Conservation (phyloP, 2,797 vertebrate genomes). For the Hoplostethus atlanticus region DNA sequence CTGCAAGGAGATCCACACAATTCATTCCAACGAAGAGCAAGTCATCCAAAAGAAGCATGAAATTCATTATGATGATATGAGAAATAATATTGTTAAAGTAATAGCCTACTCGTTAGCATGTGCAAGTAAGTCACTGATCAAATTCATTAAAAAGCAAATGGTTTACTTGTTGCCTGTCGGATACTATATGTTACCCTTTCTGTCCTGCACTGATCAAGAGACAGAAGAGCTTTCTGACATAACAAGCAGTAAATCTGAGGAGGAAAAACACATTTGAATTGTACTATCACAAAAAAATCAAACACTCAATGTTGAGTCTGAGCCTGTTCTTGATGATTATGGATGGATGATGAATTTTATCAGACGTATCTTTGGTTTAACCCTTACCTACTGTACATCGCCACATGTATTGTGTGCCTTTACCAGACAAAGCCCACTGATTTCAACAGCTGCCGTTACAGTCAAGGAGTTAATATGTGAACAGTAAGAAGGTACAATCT, state of each 20-base stretch:
- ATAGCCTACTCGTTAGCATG: no score
- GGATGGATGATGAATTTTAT: no score
- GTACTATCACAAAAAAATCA: not conserved
- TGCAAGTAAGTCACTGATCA: no score
- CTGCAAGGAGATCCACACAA: not conserved
- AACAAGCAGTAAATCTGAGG: not conserved
- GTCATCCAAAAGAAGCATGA: constrained; percentile 27
- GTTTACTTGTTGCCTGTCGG: no score
- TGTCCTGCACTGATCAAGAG: no score
- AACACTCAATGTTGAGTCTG: not conserved
- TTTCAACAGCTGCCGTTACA: constrained; percentile 1
- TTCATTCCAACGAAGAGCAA: constrained; percentile 2
- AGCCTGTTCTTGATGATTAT: no score
- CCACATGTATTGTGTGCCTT: not conserved
- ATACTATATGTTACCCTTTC: no score
- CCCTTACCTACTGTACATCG: not conserved
- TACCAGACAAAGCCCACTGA: not conserved
- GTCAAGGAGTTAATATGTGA: not conserved
- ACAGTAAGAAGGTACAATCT: not conserved
- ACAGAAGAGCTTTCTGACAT: no score
- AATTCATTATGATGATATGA: not conserved
- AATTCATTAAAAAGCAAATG: no score
- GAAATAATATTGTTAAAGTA: not conserved
- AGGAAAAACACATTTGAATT: no score
- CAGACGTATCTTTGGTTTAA: no score